Evolutionary conservation across 2,113 vertebrate species (phyloP), one percentile per base, ranked within the genome.

Genomic region (Nothoprocta perdicaria): DNA sequence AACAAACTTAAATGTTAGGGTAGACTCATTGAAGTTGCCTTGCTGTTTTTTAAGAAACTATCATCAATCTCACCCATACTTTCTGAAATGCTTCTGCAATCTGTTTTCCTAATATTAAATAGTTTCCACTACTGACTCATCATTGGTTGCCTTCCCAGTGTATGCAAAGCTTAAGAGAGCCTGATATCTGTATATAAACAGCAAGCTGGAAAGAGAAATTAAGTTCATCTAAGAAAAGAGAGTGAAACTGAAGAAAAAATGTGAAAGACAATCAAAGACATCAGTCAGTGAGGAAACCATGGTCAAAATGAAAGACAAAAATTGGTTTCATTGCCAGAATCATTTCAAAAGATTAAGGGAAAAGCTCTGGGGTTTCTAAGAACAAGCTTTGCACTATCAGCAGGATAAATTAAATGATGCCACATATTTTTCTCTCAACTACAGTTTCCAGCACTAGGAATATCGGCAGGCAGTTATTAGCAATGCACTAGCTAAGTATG

Each of bases 111-210:
- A 69, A 63, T 85, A 89, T 93, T 67, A 94, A 93, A 94, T 94
- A 94, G 75, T 96, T 96, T 96, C 92, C 95, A 93, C 43, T 91
- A 93, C 68, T 92, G 95, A 80, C 81, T 96, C 89, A 95, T 87
- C 95, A 87, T 13, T 92, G 93, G 75, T 96, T 82, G 52, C 57
- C 60, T 87, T 95, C 92, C 94, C 92, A 91, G 81, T 52, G 26
- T 19, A 87, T 63, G 84, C 81, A 80, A 26, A 46, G 67, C 60
- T 90, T 84, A 89, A 71, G 79, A 85, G 68, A n/a, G 65, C 57
- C 82, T 87, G 74, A 55, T 84, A 95, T 79, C 90, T 92, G 58
- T 41, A 40, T 79, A 89, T 71, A 93, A 94, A 80, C 74, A 93
- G 15, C 41, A 83, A 22, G 41, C 31, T 92, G 61, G 40, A 89